Base-by-base conservation (phyloP, 1,140 invertebrate genomes). In the Pararge aegeria region DNA sequence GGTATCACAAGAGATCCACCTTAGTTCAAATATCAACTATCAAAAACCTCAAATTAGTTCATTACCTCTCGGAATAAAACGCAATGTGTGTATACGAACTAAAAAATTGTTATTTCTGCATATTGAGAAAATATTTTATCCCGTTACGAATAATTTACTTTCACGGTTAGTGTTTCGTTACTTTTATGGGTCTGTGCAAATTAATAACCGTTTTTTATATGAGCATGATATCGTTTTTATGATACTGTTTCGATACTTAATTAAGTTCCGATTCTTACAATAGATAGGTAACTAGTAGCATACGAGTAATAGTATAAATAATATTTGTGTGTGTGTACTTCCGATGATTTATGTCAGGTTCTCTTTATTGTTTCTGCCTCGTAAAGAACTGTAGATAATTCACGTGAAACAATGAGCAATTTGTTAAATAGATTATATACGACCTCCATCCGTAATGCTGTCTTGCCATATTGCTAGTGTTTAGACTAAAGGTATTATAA, bases 401-500 rank as follows among this genome's bases (percentile, higher is more conserved):
- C 75, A 80, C 53, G 58, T 73, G 78, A 77, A 84, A 89, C 87
- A 89, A 89, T 89, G 83, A 86, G 83, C 84, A 79, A 87, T 89
- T 87, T 83, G 73, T 77, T 80, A 84, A 86, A 87, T 83, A 87
- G 75, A 87, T 87, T 83, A 84, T 77, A 80, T 81, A 85, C 83
- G 82, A 85, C 82, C 84, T 87, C 83, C 83, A 87, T 84, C 75
- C 70, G 71, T 84, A 86, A 80, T 85, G 78, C 75, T 83, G 80
- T 89, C 87, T 89, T 89, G 87, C 87, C 87, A 89, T 89, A 81
- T 75, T 75, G 70, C 76, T 84, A 86, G 81, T 78, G 64, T 82
- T 79, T 71, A 68, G 83, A 85, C 75, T 74, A 62, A 74, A 78
- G 71, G 72, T 46, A 46, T 46, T 82, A 60, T 67, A 67, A 70